Percentiles rank a stretch among this genome's conserved stretches.
Evolutionary conservation across 2,797 vertebrate species (phyloP).

Genomic region (Dryobates pubescens): DNA sequence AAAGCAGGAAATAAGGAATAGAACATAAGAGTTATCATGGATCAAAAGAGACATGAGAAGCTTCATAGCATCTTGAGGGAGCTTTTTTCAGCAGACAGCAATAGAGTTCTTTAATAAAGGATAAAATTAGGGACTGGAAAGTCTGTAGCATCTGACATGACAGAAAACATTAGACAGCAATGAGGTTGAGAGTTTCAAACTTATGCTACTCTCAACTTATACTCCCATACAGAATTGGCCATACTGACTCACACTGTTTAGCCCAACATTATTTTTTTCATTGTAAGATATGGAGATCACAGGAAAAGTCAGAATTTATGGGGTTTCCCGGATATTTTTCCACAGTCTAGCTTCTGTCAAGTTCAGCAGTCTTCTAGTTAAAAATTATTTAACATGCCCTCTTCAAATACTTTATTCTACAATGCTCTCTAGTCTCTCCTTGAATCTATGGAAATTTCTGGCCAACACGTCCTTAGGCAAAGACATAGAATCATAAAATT

Average conservation of each 20-base stretch:
- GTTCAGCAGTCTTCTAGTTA: neutral
- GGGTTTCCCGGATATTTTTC: neutral
- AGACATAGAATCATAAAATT: neutral
- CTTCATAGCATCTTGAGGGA: neutral
- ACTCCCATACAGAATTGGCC: neutral
- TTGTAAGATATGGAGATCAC: rapidly evolving
- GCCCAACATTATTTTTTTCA: neutral
- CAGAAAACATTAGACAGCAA: neutral
- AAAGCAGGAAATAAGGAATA: neutral
- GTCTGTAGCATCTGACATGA: neutral
- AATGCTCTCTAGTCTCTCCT: neutral
- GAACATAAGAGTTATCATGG: neutral
- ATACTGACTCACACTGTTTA: neutral
- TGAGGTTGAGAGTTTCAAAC: neutral
- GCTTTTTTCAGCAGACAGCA: neutral
- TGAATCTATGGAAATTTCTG: neutral
- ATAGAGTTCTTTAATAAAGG: neutral
- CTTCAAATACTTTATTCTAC: neutral
- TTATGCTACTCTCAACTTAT: neutral
- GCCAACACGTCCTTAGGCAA: neutral
- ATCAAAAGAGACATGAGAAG: neutral
- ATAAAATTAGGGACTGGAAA: neutral
- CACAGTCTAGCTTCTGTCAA: neutral
- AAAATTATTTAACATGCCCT: neutral
- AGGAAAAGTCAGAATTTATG: neutral